Percentiles rank a stretch among this genome's conserved stretches.
Conservation (phyloP, 2,797 vertebrate species). For the Gastrophryne carolinensis region DNA sequence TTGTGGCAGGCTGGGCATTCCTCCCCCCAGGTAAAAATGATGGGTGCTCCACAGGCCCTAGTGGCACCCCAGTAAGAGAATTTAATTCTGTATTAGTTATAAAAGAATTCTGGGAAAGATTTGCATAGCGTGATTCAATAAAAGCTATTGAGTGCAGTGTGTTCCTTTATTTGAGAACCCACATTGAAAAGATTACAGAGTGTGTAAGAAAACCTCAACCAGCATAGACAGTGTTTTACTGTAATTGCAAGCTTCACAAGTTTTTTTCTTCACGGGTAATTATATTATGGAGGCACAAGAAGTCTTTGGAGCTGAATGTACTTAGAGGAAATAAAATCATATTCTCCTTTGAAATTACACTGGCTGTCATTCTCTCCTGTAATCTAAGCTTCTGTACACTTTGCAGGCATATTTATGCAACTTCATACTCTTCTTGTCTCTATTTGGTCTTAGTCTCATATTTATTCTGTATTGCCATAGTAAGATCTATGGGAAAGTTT, state of each 20-base stretch:
- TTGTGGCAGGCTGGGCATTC: too few species aligned
- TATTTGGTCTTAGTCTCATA: not conserved
- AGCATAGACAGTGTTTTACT: constrained; percentile 14
- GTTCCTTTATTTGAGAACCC: constrained; percentile 15
- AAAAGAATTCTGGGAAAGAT: not conserved
- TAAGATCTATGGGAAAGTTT: not conserved
- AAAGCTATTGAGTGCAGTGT: not conserved
- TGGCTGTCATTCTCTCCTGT: constrained; percentile 35
- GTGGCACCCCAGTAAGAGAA: too few species aligned
- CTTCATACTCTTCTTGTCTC: not conserved
- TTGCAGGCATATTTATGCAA: not conserved
- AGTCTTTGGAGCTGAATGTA: constrained; percentile 51
- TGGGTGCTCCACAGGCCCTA: too few species aligned
- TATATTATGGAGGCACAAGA: constrained; percentile 57
- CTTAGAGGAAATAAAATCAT: not conserved
- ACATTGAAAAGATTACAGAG: constrained; percentile 26
- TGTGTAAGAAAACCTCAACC: constrained; percentile 3
- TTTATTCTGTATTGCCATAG: not conserved
- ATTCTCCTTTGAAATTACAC: constrained; percentile 1
- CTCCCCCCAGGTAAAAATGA: too few species aligned
- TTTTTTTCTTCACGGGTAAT: constrained; percentile 53
- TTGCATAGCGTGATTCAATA: not conserved
- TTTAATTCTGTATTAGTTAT: not conserved
- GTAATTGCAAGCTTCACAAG: constrained; percentile 56
- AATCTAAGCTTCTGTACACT: not conserved